Conservation (phyloP, 2,113 vertebrate species). For the Labeo catla region DNA sequence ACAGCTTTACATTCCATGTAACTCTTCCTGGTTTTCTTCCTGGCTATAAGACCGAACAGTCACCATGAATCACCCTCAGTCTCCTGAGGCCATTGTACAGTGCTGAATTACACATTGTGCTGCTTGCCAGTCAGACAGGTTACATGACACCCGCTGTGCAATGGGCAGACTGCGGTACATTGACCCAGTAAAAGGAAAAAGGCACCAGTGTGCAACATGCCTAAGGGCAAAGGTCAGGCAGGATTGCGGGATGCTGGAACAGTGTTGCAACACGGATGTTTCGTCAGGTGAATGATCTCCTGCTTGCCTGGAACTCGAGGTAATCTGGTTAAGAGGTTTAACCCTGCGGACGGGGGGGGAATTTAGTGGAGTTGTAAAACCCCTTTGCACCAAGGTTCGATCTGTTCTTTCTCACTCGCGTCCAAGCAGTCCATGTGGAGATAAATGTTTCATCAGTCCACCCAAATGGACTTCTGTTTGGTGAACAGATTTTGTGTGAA, state of each 20-base stretch:
- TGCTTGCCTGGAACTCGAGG: constrained; percentile 70
- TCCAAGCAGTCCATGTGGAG: not conserved
- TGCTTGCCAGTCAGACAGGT: constrained; percentile 10
- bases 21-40: not conserved
- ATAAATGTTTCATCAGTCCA: constrained; percentile 10
- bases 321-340: constrained; percentile 79
- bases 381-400: constrained; percentile 59
- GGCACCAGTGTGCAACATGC: constrained; percentile 43
- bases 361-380: constrained; percentile 72
- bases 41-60: not conserved
- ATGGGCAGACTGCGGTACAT: constrained; percentile 16
- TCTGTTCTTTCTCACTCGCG: constrained; percentile 37
- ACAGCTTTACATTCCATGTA: constrained; percentile 1
- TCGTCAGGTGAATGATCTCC: constrained; percentile 74
- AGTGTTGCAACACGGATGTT: constrained; percentile 68
- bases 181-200: constrained; percentile 36
- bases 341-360: constrained; percentile 70
- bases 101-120: constrained; percentile 18
- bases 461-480: constrained; percentile 8
- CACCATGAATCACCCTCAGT: constrained; percentile 1
- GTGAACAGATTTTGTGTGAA: constrained; percentile 28
- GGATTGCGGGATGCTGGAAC: constrained; percentile 66
- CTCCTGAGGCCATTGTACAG: constrained; percentile 6
- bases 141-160: constrained; percentile 7
- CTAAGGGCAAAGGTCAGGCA: constrained; percentile 67